Evolutionary conservation across 2,888 invertebrate genomes (phyloP).

Genomic region (Lampropteryx suffumata): DNA sequence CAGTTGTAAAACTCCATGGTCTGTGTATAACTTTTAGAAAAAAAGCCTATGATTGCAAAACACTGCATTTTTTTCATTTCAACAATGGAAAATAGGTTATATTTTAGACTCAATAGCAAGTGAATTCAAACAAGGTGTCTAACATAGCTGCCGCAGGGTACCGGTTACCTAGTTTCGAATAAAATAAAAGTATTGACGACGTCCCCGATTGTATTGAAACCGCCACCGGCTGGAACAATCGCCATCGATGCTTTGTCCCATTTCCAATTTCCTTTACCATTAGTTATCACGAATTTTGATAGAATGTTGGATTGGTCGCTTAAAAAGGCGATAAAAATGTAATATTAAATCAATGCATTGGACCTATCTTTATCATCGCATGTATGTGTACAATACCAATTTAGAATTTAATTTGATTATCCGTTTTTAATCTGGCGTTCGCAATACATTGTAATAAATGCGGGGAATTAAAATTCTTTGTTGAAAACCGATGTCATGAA

Average conservation of each 20-base stretch:
- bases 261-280: slow-evolving; percentile 32
- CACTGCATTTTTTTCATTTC: background rate
- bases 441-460: no score
- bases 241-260: slow-evolving; percentile 35
- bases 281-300: slow-evolving; percentile 15
- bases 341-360: no score
- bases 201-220: slow-evolving; percentile 31
- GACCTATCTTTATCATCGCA: no score
- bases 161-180: slow-evolving; percentile 32
- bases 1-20: no score
- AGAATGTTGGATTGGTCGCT: slow-evolving; percentile 9
- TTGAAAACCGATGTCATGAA: background rate
- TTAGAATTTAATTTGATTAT: no score
- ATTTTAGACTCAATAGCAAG: slow-evolving; percentile 13
- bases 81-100: background rate
- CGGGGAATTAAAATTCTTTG: no score
- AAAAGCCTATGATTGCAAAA: background rate
- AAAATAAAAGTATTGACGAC: slow-evolving; percentile 32
- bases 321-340: background rate
- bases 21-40: no score
- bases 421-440: no score
- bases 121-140: slow-evolving; percentile 23
- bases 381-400: no score
- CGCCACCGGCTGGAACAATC: slow-evolving; percentile 34
- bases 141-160: slow-evolving; percentile 20